Evolutionary conservation across 2,113 vertebrate species (phyloP).

Genomic region (Eptesicus fuscus): DNA sequence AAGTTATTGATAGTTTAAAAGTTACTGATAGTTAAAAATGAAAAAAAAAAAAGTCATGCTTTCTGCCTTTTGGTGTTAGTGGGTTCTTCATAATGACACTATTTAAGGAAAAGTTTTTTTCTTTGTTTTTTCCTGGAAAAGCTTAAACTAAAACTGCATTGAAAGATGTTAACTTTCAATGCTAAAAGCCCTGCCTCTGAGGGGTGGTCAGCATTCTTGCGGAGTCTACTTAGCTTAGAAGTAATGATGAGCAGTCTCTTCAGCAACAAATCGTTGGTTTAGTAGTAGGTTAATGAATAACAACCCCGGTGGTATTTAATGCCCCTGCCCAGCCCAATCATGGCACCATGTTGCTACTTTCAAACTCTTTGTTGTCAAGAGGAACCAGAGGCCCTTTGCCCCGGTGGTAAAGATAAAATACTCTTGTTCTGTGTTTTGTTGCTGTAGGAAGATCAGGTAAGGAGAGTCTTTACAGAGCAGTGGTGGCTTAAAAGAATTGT

Average conservation of each 20-base stretch:
- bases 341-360: background rate
- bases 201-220: background rate
- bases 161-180: background rate
- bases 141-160: background rate
- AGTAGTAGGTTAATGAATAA: background rate
- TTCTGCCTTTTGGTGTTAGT: background rate
- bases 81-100: background rate
- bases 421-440: background rate
- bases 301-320: background rate
- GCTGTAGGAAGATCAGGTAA: background rate
- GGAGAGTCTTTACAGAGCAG: background rate
- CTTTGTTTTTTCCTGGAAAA: background rate
- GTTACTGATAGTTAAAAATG: background rate
- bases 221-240: background rate
- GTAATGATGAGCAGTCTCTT: background rate
- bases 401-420: background rate
- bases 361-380: background rate
- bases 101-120: background rate
- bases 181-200: background rate
- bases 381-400: slow-evolving; percentile 5
- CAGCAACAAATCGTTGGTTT: background rate
- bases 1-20: background rate
- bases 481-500: background rate
- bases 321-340: background rate
- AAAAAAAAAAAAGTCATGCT: background rate